phyloP scores from a whole-genome alignment of 2,888 invertebrate genomes.

The Petrolisthes manimaculis region DNA sequence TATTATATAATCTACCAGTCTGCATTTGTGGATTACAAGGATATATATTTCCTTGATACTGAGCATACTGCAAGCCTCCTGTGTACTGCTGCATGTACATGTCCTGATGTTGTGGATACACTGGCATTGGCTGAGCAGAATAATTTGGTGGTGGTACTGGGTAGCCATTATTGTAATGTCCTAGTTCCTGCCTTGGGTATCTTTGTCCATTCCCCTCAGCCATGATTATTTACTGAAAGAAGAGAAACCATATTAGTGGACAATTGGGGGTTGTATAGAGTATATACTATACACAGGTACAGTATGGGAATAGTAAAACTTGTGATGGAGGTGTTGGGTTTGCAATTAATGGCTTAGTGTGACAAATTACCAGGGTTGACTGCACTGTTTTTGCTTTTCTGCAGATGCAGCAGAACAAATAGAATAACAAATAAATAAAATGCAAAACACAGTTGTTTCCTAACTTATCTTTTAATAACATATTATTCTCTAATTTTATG shows the following conservation, averaged over 20 bases:
- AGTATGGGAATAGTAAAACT: too few relatives aligned
- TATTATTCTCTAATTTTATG: too few relatives aligned
- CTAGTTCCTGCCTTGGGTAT: constrained; percentile 23
- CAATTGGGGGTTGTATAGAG: too few relatives aligned
- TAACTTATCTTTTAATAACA: too few relatives aligned
- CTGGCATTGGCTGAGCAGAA: neutral
- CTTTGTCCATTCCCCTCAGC: constrained; percentile 37
- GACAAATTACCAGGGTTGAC: too few relatives aligned
- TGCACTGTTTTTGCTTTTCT: too few relatives aligned
- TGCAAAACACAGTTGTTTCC: too few relatives aligned
- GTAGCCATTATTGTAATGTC: constrained; percentile 24
- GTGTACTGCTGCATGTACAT: constrained; percentile 19
- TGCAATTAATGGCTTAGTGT: too few relatives aligned
- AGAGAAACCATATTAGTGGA: neutral
- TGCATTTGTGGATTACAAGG: constrained; percentile 17
- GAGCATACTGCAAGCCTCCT: constrained; percentile 19
- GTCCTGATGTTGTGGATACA: constrained; percentile 5
- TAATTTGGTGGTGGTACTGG: constrained; percentile 12
- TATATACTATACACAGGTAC: too few relatives aligned
- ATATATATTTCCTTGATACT: constrained; percentile 19
- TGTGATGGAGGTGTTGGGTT: too few relatives aligned
- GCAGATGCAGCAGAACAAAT: too few relatives aligned
- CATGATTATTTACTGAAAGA: constrained; percentile 38
- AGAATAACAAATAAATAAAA: too few relatives aligned
- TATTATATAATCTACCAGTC: constrained; percentile 18